Base-by-base conservation (phyloP, 2,797 vertebrate genomes). In the Gambusia yucatana region DNA sequence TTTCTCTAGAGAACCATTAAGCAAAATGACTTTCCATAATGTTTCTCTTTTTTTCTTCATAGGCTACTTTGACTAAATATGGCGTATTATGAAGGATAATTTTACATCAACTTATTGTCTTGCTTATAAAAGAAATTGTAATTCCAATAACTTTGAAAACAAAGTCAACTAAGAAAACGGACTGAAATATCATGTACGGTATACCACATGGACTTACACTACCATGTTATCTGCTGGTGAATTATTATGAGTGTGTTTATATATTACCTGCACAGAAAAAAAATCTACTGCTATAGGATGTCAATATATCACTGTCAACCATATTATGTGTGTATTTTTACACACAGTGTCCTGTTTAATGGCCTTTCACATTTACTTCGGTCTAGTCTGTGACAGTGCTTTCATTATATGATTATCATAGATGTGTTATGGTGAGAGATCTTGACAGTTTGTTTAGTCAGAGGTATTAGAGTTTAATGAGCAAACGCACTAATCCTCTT, bases 221-320 rank as follows among this genome's bases (percentile, higher is more conserved):
- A 72, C 77, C 83, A 81, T 81, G 30, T 57, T 82, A 86, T 75
- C 67, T 80, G 70, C 7, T 55, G 44, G 59, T 80, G 47, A 73
- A 84, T 74, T 85, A 47, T 82, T 59, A 55, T 47, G 28, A 70
- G 80, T 77, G 41, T 48, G 67, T 77, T 41, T 84, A 30, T 28
- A 71, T 73, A 36, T 71, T 47, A 36, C 14, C 6, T 0, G 25
- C 63, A 65, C 67, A 36, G 48, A 39, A 28, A 30, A 30, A 50
- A 73, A 63, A 6, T 48, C 10, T 73, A 87, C 77, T 36, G 72
- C 80, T 75, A 73, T 79, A 86, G 70, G 86, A 77, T 76, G 77
- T 92, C 90, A 78, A 87, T 92, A 88, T 57, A 84, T 91, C 82
- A 88, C 55, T 84, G 81, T 88, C 78, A 82, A 50, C 55, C 20